Base-by-base conservation (phyloP, 2,888 invertebrate genomes). In the Philereme transversata region DNA sequence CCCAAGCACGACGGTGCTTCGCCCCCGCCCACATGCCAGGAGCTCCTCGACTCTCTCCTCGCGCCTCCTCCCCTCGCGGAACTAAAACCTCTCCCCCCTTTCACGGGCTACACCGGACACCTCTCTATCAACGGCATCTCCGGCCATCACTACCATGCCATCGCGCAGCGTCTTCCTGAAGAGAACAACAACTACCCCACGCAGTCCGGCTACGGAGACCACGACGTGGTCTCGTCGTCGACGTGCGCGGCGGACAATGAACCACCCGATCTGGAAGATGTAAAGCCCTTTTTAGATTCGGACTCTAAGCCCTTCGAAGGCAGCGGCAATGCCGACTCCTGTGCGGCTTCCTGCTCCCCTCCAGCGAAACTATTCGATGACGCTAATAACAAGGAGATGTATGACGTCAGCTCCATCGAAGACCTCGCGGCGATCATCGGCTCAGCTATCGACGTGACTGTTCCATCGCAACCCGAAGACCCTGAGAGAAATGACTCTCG, bases 351-450 rank as follows among this genome's bases (percentile, higher is more conserved):
- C 22, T 94, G 94, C 72, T 92, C 92, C 1, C 93, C 93, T 0
- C 90, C 90, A 1, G 81, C 89, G 0, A 92, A 93, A 70, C 84
- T 94, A 57, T 93, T 92, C 68, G 93, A 93, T 50, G 88, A 92
- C 33, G 84, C 85, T 7, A 89, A 85, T 57, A 94, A 94, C 75
- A 93, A 93, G 58, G 94, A 94, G 72, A 93, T 94, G 83, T 94
- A 95, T 76, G 96, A 96, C 74, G 96, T 96, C 78, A 95, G 95
- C 58, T 95, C 95, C 7, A 96, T 96, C 71, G 97, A 97, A 69
- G 97, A 97, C 75, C 96, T 97, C 64, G 97, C 97, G 0, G 97
- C 96, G 11, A 96, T 97, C 59, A 97, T 97, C 66, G 97, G 97
- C 1, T 97, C 97, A 4, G 97, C 97, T 59, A 97, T 97, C 52